These are phyloP conservation scores for Picathartes gymnocephalus DNA, from an alignment of 2,113 vertebrate species.

Conservation along the genomic window DNA sequence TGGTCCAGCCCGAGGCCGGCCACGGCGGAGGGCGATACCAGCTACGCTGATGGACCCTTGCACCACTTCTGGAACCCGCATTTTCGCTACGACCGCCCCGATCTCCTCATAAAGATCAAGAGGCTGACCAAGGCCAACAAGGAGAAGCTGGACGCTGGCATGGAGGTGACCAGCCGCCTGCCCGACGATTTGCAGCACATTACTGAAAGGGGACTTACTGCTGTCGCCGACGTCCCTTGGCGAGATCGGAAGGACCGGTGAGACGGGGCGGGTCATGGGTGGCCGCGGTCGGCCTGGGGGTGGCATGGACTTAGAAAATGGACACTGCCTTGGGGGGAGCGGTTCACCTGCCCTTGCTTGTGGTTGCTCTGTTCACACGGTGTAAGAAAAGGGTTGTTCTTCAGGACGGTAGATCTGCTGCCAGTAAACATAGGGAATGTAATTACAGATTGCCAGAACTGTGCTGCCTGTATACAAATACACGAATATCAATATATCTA, in stretches of 20 bases:
- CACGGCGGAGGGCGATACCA: fast-evolving
- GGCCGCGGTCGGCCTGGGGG: neutral
- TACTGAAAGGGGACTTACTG: neutral
- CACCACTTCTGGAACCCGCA: neutral
- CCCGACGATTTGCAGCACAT: neutral
- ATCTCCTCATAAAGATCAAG: neutral
- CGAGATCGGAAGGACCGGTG: neutral
- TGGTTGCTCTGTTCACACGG: neutral
- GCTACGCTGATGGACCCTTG: neutral
- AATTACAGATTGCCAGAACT: neutral
- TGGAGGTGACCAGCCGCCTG: neutral
- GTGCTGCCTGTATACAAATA: neutral
- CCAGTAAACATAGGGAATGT: neutral
- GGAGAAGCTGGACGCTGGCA: neutral
- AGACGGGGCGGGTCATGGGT: neutral
- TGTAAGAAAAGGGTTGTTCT: neutral
- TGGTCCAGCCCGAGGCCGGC: neutral
- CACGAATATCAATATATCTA: too few relatives aligned
- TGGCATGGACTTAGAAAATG: neutral
- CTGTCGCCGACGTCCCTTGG: neutral
- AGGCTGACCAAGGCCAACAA: neutral
- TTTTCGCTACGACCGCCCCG: neutral
- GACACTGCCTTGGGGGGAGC: too few relatives aligned
- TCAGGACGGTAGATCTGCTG: neutral
- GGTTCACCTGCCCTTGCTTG: neutral